A percentile compares a stretch with the other conserved stretches of the same genome.
These are phyloP conservation scores for Abrostola triplasia DNA, from an alignment of 2,888 invertebrate genomes.

Conservation along the genomic window DNA sequence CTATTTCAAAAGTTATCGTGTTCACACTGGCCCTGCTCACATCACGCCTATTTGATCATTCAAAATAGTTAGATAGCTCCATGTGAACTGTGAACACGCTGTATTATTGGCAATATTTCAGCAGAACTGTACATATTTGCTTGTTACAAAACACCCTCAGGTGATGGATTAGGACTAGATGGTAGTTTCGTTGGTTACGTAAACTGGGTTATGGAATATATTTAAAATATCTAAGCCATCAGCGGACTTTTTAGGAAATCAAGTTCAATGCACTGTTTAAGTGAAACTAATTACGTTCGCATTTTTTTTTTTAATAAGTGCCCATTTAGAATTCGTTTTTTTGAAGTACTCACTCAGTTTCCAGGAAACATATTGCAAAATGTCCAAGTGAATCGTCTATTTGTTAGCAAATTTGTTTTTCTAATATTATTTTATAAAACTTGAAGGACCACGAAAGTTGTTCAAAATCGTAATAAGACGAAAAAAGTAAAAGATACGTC, in stretches of 20 bases:
- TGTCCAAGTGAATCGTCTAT: conserved; percentile 58
- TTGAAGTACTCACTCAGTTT: conserved; percentile 8
- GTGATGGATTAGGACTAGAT: background rate
- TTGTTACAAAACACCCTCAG: background rate
- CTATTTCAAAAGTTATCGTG: conserved; percentile 64
- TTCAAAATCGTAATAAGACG: conserved; percentile 70
- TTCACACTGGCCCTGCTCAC: conserved; percentile 45
- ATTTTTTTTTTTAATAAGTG: background rate
- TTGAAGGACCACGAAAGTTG: conserved; percentile 64
- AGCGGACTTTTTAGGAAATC: too few relatives aligned
- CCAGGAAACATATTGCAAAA: conserved; percentile 29
- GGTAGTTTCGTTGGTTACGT: background rate
- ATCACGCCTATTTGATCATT: conserved; percentile 36
- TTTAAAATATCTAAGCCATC: background rate
- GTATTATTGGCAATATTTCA: conserved; percentile 23
- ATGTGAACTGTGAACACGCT: conserved; percentile 32
- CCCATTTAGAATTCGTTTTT: background rate
- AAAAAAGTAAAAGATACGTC: conserved; percentile 70
- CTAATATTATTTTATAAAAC: conserved; percentile 63
- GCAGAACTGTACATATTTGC: conserved; percentile 7
- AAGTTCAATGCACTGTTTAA: background rate
- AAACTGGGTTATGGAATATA: background rate
- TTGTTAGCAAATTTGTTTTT: conserved; percentile 54
- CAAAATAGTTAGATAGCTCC: conserved; percentile 26
- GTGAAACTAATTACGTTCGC: background rate